phyloP scores from a whole-genome alignment of 2,797 vertebrate species.

The Tarsius wallacei region DNA sequence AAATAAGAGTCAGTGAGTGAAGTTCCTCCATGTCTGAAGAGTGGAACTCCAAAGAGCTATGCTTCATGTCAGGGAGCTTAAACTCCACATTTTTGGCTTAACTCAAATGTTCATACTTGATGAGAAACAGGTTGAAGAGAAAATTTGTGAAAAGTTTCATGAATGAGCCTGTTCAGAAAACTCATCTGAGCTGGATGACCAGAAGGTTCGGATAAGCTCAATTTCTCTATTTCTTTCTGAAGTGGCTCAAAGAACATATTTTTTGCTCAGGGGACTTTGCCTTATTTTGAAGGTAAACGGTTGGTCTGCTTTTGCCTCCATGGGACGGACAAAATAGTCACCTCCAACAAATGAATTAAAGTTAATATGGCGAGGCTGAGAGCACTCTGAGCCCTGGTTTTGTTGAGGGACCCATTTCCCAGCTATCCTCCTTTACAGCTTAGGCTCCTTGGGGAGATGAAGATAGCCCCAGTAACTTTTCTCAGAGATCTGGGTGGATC shows the following conservation, averaged over 20 bases:
- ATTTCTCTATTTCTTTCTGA: background rate
- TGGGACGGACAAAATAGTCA: background rate
- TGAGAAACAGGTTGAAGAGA: background rate
- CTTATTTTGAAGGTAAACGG: background rate
- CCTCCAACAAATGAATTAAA: background rate
- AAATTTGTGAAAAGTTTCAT: background rate
- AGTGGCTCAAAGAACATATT: background rate
- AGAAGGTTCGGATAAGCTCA: background rate
- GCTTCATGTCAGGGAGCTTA: background rate
- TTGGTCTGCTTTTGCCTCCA: background rate
- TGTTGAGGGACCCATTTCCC: background rate
- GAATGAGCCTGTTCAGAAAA: conserved; percentile 5
- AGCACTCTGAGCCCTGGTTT: background rate
- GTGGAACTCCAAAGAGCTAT: background rate
- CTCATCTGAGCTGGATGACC: background rate
- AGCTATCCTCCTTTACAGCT: accelerated
- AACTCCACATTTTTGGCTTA: background rate
- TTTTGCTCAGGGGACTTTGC: background rate
- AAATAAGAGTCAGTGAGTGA: background rate
- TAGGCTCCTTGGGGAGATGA: background rate
- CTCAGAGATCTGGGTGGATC: background rate
- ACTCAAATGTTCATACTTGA: background rate
- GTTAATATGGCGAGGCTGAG: background rate
- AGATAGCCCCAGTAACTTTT: background rate
- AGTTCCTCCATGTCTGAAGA: background rate